Evolutionary conservation across 2,797 vertebrate genomes (phyloP), one percentile per base, ranked within the genome.

Genomic region (Scolopax bukidnonensis): DNA sequence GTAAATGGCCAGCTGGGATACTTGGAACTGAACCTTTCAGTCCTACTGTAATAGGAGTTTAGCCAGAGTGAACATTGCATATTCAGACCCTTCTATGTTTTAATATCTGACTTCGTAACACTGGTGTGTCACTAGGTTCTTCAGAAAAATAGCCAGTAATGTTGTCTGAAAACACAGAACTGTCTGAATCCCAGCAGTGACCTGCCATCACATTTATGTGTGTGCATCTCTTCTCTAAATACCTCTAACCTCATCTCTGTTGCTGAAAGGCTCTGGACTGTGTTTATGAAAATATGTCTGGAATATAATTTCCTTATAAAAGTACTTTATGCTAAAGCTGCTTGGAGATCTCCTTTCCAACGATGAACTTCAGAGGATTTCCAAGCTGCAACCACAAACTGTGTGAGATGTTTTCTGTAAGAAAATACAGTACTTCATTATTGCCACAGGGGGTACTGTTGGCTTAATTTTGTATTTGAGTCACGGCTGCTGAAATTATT

Each of bases 401-500:
- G 32, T 96, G 78, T 94, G 27, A 19, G 38, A 87, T 83, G 70
- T 77, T 95, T 93, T 88, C 65, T 74, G 57, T 94, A 77, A 65
- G 64, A 85, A 85, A 85, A 93, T 93, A 97, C 97, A 98, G 94
- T 98, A 96, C 98, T 98, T 95, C 96, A 23, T 96, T 97, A 93
- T 97, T 97, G 96, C 98, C 97, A 98, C 96, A 98, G 98, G 98
- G 98, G 98, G 98, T 98, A 98, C 97, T 98, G 95, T 98, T 98
- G 98, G 94, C 96, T 97, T 98, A 97, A 98, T 98, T 98, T 98
- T 98, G 96, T 95, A 24, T 94, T 89, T 93, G 84, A 97, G 82
- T 93, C 93, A 63, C 56, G 95, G 90, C 94, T 97, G 97, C 94
- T 98, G 97, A 98, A 98, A 98, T 98, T 97, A 98, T 98, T 98